Evolutionary conservation across 2,888 invertebrate genomes (phyloP).

Genomic region (Auanema sp.): DNA sequence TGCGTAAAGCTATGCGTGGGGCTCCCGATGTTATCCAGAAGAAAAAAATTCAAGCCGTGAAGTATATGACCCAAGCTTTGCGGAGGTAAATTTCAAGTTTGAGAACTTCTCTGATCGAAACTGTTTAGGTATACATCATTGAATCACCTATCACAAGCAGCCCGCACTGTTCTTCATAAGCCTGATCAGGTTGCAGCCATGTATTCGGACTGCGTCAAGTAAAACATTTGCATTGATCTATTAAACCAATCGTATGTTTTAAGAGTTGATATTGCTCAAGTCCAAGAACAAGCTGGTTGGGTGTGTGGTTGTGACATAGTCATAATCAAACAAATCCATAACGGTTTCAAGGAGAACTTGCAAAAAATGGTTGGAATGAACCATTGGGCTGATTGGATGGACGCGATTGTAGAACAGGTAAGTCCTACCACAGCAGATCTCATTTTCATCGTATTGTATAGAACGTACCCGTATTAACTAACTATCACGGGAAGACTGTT

Average conservation of each 20-base stretch:
- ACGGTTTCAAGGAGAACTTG: conserved; percentile 70
- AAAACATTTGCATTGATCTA: background rate
- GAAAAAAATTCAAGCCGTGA: conserved; percentile 74
- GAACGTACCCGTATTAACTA: conserved; percentile 74
- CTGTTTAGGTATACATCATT: conserved; percentile 79
- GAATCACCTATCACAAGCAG: conserved; percentile 93
- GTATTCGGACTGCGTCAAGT: conserved; percentile 85
- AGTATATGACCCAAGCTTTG: conserved; percentile 68
- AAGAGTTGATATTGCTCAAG: conserved; percentile 93
- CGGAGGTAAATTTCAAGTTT: conserved; percentile 66
- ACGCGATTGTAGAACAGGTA: conserved; percentile 81
- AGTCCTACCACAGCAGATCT: background rate
- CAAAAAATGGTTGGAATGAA: conserved; percentile 86
- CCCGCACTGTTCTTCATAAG: conserved; percentile 91
- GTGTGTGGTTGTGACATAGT: conserved; percentile 91
- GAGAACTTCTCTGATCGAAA: background rate
- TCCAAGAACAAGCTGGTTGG: conserved; percentile 88
- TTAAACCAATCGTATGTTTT: conserved; percentile 7
- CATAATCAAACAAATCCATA: conserved; percentile 69
- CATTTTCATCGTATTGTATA: background rate
- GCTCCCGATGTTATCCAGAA: conserved; percentile 66
- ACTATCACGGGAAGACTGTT: conserved; percentile 73
- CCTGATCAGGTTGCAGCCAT: conserved; percentile 92
- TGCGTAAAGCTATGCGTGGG: conserved; percentile 72
- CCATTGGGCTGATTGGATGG: conserved; percentile 97